Base-by-base conservation (phyloP, 2,797 vertebrate genomes). In the Coracias cyanogaster region DNA sequence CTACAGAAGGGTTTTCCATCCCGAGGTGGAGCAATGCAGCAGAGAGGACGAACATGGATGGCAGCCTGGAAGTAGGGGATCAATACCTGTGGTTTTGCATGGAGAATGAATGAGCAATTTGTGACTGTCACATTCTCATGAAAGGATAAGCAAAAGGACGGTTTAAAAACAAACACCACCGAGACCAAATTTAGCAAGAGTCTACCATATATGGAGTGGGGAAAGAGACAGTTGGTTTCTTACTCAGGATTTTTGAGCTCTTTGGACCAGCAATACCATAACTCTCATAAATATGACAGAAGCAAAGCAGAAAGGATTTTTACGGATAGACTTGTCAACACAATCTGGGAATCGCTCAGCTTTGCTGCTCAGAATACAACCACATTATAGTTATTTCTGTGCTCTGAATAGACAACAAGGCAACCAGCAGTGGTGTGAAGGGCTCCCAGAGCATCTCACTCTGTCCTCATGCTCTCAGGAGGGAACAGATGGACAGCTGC, bases 401-500 rank as follows among this genome's bases (percentile, higher is more conserved):
- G 87, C 80, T 93, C 85, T 67, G 87, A 83, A 86, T 57, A 37
- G 54, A 57, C 39, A 83, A 51, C 16, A 12, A 69, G 46, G 62
- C 58, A 81, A 79, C 54, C 76, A 58, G 72, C 65, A 48, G 62
- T 1, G 12, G 62, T 51, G 69, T 10, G 66, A 35, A 41, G 70
- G 89, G 74, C 54, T 65, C 46, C 45, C 79, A 37, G 85, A 67
- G 95, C 86, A 39, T 67, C 88, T 71, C 78, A 6, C 7, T 1
- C 17, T 5, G 39, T 35, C 89, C 91, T 46, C 1, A 0, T 14
- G 78, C 60, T 70, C 94, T 57, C 82, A n/a, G 54, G 67, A 72
- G 72, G 41, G 72, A 91, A 61, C 80, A 94, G 83, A 80, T 73
- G 91, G 61, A 94, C 28, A 8, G 87, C 95, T 93, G 86, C 86